Evolutionary conservation across 2,113 vertebrate species (phyloP), one percentile per base, ranked within the genome.

Genomic region (Morone saxatilis): DNA sequence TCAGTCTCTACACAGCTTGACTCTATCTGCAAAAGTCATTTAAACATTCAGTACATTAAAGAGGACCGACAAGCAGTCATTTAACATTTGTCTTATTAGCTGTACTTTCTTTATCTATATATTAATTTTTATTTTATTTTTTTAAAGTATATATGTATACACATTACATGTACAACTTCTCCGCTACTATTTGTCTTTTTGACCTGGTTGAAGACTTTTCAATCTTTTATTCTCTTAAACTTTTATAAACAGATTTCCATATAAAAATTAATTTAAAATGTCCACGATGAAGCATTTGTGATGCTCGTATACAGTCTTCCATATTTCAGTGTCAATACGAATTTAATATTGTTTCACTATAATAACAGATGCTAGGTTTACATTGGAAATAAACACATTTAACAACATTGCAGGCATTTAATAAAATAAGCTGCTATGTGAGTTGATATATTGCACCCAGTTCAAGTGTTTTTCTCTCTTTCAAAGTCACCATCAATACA

Each of bases 1-100:
- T 90, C 78, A 71, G 69, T 59, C 78, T 71, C 12, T 22, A 43
- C 76, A 70, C 78, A 88, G 88, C 83, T 84, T 82, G 65, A 71
- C 75, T 72, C 76, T 76, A 81, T 84, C 75, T 71, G 59, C 77
- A 73, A 53, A 22, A 71, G 69, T 73, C 78, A 74, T 57, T 76
- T 76, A 78, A 77, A 70, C 57, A 80, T 71, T 71, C 78, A 77
- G 43, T 22, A 25, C 22, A 53, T 10, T 50, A 4, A 75, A 73
- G 69, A 61, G 51, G 63, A 70, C 50, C 25, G 71, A 85, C 71
- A 54, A 56, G 56, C 53, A 61, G 56, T 67, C 74, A 57, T 75
- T 86, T 81, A 75, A 43, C 43, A 60, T 74, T 47, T 47, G 31
- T 66, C 45, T 25, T 53, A 12, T 76, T 47, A 56, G 20, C 16